These are phyloP conservation scores for Strigops habroptila DNA, from an alignment of 2,113 vertebrate species.

Conservation along the genomic window DNA sequence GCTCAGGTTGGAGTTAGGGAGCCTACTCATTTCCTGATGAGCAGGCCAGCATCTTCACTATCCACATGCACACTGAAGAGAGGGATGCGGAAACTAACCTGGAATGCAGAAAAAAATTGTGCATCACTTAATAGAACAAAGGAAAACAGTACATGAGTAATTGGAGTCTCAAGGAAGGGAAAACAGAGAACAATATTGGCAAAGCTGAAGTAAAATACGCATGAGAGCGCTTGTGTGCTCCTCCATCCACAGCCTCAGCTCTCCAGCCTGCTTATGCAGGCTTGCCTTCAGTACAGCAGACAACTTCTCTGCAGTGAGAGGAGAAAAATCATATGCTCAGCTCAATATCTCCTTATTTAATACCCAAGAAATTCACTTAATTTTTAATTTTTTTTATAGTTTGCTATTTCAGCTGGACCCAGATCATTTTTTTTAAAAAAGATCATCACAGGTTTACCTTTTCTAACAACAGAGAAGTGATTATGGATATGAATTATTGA, in stretches of 20 bases:
- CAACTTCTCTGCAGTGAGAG: neutral
- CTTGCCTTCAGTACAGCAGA: accelerated
- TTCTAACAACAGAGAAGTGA: neutral
- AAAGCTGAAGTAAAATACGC: neutral
- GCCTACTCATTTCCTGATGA: neutral
- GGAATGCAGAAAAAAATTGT: neutral
- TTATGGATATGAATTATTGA: neutral
- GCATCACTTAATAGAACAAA: neutral
- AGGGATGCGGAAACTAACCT: neutral
- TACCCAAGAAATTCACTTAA: neutral
- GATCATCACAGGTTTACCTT: neutral
- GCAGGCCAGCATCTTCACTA: neutral
- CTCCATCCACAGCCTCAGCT: neutral
- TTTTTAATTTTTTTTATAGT: neutral
- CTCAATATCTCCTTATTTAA: neutral
- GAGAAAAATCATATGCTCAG: neutral
- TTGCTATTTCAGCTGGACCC: neutral
- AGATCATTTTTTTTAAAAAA: neutral
- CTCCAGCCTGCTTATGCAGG: neutral
- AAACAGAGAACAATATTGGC: neutral
- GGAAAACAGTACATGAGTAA: neutral
- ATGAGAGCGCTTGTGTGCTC: neutral
- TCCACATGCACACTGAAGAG: neutral
- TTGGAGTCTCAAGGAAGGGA: neutral
- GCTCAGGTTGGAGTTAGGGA: neutral